Evolutionary conservation across 1,140 invertebrate genomes (phyloP).

Genomic region (Papilio machaon): DNA sequence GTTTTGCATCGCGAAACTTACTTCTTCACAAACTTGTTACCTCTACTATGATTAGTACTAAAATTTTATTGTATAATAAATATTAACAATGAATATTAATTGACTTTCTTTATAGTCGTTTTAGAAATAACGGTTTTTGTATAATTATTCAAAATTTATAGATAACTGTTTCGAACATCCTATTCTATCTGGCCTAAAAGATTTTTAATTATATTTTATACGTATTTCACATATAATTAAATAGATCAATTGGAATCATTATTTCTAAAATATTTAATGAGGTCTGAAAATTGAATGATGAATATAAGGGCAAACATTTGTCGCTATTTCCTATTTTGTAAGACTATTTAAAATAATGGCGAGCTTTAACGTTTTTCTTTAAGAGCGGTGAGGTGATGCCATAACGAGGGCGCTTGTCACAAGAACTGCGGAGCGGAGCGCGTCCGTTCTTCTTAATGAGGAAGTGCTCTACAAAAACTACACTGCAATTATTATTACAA

Average conservation of each 20-base stretch:
- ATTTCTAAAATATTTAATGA: too few relatives aligned
- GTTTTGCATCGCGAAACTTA: slow-evolving; percentile 16
- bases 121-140: slow-evolving; percentile 16
- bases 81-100: slow-evolving; percentile 22
- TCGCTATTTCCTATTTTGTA: background rate
- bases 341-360: background rate
- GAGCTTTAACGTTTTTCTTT: slow-evolving; percentile 21
- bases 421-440: slow-evolving; percentile 55
- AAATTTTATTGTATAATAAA: slow-evolving; percentile 20
- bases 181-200: background rate
- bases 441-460: slow-evolving; percentile 70
- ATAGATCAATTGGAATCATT: too few relatives aligned
- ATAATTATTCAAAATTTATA: slow-evolving; percentile 14
- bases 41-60: background rate
- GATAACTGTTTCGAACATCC: background rate
- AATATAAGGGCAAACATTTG: background rate
- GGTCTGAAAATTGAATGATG: too few relatives aligned
- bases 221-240: too few relatives aligned
- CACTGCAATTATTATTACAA: slow-evolving; percentile 70
- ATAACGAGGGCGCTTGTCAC: slow-evolving; percentile 42
- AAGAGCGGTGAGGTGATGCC: slow-evolving; percentile 1
- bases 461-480: slow-evolving; percentile 77
- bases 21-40: slow-evolving; percentile 21
- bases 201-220: background rate
- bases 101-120: slow-evolving; percentile 3